Conservation (phyloP, 2,888 invertebrate species). For the Mactromeris polynyma region DNA sequence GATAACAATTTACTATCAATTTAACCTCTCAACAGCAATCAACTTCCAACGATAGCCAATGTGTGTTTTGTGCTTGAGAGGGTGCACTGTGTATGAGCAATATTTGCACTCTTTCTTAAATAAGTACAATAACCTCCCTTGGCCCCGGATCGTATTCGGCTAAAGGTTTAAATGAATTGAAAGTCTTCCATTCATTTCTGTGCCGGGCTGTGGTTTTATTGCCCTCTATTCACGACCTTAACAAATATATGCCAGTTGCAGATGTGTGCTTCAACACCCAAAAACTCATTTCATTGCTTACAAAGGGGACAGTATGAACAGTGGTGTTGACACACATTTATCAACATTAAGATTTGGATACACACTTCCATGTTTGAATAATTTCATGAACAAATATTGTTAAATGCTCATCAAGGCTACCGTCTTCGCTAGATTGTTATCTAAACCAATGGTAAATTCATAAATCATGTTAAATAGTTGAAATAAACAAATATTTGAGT, state of each 20-base stretch:
- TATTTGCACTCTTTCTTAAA: not conserved
- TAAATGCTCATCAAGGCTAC: slow-evolving; percentile 57
- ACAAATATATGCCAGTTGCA: slow-evolving; percentile 33
- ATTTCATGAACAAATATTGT: slow-evolving; percentile 64
- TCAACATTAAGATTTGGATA: slow-evolving; percentile 46
- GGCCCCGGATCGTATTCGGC: too few species aligned
- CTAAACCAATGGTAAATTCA: slow-evolving; percentile 65
- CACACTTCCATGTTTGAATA: slow-evolving; percentile 68
- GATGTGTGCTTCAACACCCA: not conserved
- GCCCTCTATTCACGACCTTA: not conserved
- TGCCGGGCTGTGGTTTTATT: not conserved
- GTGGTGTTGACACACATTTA: slow-evolving; percentile 46
- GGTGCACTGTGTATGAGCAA: too few species aligned
- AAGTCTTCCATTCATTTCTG: not conserved
- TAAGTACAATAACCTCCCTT: not conserved
- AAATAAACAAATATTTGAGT: slow-evolving; percentile 68
- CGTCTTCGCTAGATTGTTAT: slow-evolving; percentile 63
- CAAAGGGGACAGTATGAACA: not conserved
- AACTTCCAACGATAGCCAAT: too few species aligned
- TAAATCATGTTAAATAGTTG: slow-evolving; percentile 66
- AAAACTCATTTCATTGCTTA: not conserved
- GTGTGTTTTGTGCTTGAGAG: too few species aligned
- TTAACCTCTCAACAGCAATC: too few species aligned
- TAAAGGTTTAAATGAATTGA: not conserved
- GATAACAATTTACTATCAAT: too few species aligned